Base-by-base conservation (phyloP, 2,113 vertebrate species). In the Nycticryphes semicollaris region DNA sequence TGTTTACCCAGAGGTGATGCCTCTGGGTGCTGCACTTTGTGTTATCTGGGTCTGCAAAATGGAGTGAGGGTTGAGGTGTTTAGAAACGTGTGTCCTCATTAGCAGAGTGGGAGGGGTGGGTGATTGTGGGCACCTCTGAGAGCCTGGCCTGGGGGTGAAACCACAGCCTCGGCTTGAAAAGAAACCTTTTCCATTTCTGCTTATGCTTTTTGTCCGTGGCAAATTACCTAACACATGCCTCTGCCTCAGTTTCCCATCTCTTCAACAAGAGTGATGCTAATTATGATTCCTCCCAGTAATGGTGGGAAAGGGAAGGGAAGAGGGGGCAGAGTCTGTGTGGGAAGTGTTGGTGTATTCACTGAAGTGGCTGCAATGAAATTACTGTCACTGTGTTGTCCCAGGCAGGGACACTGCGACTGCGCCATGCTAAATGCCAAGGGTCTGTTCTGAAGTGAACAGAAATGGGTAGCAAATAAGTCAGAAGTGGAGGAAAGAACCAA, bases 261-360 rank as follows among this genome's bases (percentile, higher is more conserved):
- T 24, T 31, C 24, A 19, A 31, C 10, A 33, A 7, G n/a, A 60
- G n/a, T 11, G 27, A 14, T 43, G 53, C 33, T 28, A 12, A 25
- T 14, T 31, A 2, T 12, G 43, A 37, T 11, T 10, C 7, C 25
- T 43, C n/a, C 19, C n/a, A 23, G 62, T 27, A 19, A 10, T 13
- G 25, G 41, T 33, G 43, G 69, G 73, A 7, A 11, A 9, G 39
- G 25, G 56, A n/a, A 14, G 74, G 62, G 37, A 22, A n/a, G n/a
- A n/a, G n/a, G 39, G 39, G 50, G 27, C 41, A 76, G 37, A 31
- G 57, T 3, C 50, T 14, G 35, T 37, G 66, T 5, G 3, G 27
- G 10, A 11, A 21, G 43, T 1, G 19, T 2, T 15, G 37, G 5
- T 7, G 6, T 6, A 2, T 5, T 59, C 39, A 4, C 53, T 23